Evolutionary conservation across 2,797 vertebrate genomes (phyloP), one percentile per base, ranked within the genome.

Genomic region (Semaprochilodus insignis): DNA sequence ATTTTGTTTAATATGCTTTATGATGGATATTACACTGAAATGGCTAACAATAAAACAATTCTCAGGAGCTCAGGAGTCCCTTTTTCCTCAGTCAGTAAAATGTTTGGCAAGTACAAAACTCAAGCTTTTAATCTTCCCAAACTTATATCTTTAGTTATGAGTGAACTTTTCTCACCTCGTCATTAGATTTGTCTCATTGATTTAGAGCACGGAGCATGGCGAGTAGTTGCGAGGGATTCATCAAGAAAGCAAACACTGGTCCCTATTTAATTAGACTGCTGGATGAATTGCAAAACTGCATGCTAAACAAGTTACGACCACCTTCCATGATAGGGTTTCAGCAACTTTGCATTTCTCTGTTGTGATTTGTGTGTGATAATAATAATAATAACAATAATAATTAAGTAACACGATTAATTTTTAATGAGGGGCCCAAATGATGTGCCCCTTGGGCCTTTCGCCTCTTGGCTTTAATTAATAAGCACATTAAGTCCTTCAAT

Each of bases 401-500:
- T 94, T 94, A 94, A 94, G 90, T 91, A 90, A 92, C 91, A 92
- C 92, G 94, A 94, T 95, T 94, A 92, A 94, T 93, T 94, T 95
- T 95, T 94, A 94, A 95, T 95, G 92, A 94, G 91, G 90, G 36
- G 89, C 92, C 90, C 94, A 94, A 94, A 95, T 93, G 92, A 92
- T 92, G 89, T 54, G 84, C 90, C 92, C 90, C 91, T 86, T 89
- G 92, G 93, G 90, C 91, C 92, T 94, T 92, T 94, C 92, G 94
- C 94, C 92, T 88, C 91, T 90, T 94, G 90, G 87, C 93, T 94
- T 94, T 94, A 94, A 94, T 94, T 95, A 95, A 95, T 94, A 93
- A 94, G 91, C 87, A 87, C 86, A 94, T 94, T 94, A 94, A 79
- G 89, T 90, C 91, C 93, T 94, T 95, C 93, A 95, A 95, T 95